Base-by-base conservation (phyloP, 2,888 invertebrate species). In the Drosophila niveifrons region DNA sequence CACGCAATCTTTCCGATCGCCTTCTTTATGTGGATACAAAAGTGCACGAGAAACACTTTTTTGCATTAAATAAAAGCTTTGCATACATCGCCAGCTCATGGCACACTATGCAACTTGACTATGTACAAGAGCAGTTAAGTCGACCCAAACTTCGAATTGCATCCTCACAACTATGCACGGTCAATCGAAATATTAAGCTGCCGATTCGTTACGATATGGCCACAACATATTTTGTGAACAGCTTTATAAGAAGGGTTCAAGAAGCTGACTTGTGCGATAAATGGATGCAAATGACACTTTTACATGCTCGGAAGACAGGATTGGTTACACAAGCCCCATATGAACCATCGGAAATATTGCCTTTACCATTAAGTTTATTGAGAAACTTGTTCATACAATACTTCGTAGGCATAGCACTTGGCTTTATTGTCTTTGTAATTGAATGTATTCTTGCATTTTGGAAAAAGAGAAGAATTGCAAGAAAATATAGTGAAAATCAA, bases 71-170 rank as follows among this genome's bases (percentile, higher is more conserved):
- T 13, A 29, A 0, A 8, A 62, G 63, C n/a, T 48, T 34, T 63
- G 56, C 41, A 11, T 63, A 63, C 2, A 1, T 56, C 0, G 11
- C 11, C 0, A 31, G 11, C 0, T 2, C 11, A 1, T 3, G n/a
- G 3, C 13, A 15, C 0, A 15, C 23, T 1, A 1, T 7, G 2
- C 31, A 23, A 1, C 17, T 48, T 1, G 9, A 13, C 1, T 9
- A 41, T 4, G 15, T 56, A 0, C 63, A 63, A 17, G 11, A 39
- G 13, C 18, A 39, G 2, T 11, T 63, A 23, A 13, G 0, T 10
- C 47, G 39, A 9, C 63, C 63, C 6, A 63, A 63, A 23, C n/a
- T 63, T 13, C 36, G 18, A 7, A 1, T 63, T 11, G 56, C 31
- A 10, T 31, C 56, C 2, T 0, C n/a, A 0, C 2, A 15, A 1